Evolutionary conservation across 2,113 vertebrate genomes (phyloP).

Genomic region (Brachypodius melanocephalos): DNA sequence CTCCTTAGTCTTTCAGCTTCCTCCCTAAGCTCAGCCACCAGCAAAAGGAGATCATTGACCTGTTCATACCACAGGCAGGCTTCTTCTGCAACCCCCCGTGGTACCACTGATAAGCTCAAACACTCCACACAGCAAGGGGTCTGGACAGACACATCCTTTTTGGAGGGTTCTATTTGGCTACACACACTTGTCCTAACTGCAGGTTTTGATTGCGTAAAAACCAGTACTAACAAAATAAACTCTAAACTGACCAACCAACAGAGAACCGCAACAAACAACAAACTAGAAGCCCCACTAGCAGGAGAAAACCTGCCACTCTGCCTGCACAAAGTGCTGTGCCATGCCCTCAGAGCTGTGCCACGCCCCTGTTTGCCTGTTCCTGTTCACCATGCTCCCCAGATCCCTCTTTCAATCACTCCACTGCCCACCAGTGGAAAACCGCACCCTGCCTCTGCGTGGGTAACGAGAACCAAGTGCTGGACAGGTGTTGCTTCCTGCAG

Average conservation of each 20-base stretch:
- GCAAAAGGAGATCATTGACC: rapidly evolving
- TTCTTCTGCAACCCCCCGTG: neutral
- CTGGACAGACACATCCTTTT: neutral
- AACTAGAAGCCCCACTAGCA: neutral
- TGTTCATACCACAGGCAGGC: rapidly evolving
- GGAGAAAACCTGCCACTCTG: neutral
- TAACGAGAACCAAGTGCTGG: too few species aligned
- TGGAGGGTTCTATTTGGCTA: neutral
- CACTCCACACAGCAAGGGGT: neutral
- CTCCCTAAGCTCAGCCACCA: neutral
- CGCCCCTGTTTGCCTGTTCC: neutral
- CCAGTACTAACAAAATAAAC: neutral
- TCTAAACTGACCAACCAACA: neutral
- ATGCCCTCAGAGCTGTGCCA: neutral
- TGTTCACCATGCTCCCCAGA: rapidly evolving
- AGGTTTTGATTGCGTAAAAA: neutral
- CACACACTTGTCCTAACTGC: neutral
- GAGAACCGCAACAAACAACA: neutral
- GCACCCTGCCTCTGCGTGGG: rapidly evolving
- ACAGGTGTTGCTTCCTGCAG: neutral
- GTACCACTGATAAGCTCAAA: neutral
- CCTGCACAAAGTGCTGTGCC: neutral
- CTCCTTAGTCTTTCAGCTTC: neutral
- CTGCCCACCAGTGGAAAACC: rapidly evolving
- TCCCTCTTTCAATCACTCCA: neutral